Conservation (phyloP, 2,113 vertebrate genomes). For the Eudorcas thomsonii region DNA sequence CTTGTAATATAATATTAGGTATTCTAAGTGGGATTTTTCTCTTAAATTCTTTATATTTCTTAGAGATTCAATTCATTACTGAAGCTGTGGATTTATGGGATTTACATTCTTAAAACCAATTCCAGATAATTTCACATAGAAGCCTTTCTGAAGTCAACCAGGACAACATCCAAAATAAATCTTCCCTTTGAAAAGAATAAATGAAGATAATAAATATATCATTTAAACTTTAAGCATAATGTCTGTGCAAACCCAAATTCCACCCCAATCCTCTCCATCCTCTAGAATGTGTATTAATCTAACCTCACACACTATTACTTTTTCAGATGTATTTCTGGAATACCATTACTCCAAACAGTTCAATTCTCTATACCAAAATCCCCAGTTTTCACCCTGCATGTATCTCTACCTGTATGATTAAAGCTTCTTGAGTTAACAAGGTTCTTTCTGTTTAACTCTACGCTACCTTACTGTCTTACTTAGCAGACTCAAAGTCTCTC, state of each 20-base stretch:
- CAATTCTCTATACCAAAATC: not conserved
- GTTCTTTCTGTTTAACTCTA: not conserved
- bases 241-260: slow-evolving; percentile 9
- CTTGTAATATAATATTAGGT: slow-evolving; percentile 15
- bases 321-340: not conserved
- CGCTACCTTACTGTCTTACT: not conserved
- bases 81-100: slow-evolving; percentile 47
- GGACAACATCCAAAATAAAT: slow-evolving; percentile 49
- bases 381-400: not conserved
- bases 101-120: slow-evolving; percentile 68
- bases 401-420: not conserved
- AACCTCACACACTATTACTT: not conserved
- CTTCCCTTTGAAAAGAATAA: slow-evolving; percentile 54
- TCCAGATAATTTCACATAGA: slow-evolving; percentile 58
- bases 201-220: slow-evolving; percentile 46
- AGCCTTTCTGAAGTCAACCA: slow-evolving; percentile 44
- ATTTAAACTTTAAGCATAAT: slow-evolving; percentile 29
- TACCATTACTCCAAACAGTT: slow-evolving; percentile 31
- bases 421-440: slow-evolving; percentile 15
- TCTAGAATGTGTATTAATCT: not conserved
- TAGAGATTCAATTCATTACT: slow-evolving; percentile 52
- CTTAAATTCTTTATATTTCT: slow-evolving; percentile 59
- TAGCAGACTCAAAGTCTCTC: slow-evolving; percentile 1
- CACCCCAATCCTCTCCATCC: not conserved
- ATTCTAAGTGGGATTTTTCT: slow-evolving; percentile 52